Percentiles rank a stretch among this genome's conserved stretches.
These are phyloP conservation scores for Euphonia xanthogaster DNA, from an alignment of 2,797 vertebrate species.

Conservation along the genomic window DNA sequence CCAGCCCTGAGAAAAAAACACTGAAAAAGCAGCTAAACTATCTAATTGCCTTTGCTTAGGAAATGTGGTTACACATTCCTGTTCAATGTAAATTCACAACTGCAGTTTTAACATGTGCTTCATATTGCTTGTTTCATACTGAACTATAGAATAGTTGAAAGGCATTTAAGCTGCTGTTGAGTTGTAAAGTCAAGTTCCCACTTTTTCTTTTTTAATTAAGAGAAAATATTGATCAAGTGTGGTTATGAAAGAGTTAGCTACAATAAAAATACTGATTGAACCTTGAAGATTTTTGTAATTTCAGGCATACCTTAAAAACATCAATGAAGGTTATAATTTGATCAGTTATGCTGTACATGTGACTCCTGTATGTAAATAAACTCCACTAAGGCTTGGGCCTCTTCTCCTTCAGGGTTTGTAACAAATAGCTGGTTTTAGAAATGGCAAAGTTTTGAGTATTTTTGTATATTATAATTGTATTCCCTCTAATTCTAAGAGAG, in stretches of 20 bases:
- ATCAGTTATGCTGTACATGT: not conserved
- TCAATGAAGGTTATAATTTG: not conserved
- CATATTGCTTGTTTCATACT: not conserved
- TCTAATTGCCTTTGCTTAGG: not conserved
- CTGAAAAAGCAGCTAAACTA: not conserved
- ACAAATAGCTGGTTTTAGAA: rapidly evolving
- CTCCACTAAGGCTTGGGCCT: not conserved
- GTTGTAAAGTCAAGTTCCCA: not conserved
- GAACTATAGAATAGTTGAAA: not conserved
- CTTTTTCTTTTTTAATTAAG: not conserved
- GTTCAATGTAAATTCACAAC: not conserved
- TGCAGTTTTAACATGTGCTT: not conserved
- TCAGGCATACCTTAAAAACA: not conserved
- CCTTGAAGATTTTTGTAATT: not conserved
- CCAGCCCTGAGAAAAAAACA: too few relatives aligned
- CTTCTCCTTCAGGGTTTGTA: not conserved
- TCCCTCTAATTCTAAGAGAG: not conserved
- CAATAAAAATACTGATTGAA: not conserved
- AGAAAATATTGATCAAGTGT: not conserved
- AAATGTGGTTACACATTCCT: not conserved
- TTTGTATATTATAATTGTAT: not conserved
- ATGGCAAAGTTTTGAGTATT: not conserved
- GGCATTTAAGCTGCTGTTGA: not conserved
- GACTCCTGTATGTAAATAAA: not conserved
- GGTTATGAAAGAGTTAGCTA: not conserved